Percentiles rank a stretch among this genome's conserved stretches.
Evolutionary conservation across 2,888 invertebrate species (phyloP).

Genomic region (Trissonchulus sp.): DNA sequence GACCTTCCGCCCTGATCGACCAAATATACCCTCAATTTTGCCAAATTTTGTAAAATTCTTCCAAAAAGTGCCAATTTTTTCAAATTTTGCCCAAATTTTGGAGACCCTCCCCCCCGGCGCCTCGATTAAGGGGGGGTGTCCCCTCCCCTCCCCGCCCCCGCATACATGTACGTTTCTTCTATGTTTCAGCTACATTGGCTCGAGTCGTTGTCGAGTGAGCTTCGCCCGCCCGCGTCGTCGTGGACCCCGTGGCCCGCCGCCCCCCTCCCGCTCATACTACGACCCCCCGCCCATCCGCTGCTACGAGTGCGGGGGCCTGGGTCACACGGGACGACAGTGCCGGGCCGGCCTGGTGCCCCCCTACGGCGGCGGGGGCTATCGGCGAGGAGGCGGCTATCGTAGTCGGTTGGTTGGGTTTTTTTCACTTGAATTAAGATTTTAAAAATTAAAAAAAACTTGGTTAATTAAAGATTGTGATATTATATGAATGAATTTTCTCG

Average conservation of each 20-base stretch:
- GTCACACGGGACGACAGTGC: neutral
- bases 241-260: slow-evolving; percentile 4
- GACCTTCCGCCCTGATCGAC: no score
- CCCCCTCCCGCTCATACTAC: neutral
- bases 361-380: slow-evolving; percentile 25
- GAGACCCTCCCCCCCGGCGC: no score
- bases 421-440: neutral
- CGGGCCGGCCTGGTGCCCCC: neutral
- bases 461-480: no score
- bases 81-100: no score
- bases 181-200: slow-evolving; percentile 28
- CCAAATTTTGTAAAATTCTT: no score
- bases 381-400: slow-evolving; percentile 13
- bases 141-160: neutral
- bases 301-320: slow-evolving; percentile 14
- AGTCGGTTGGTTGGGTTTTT: neutral
- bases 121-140: neutral
- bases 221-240: slow-evolving; percentile 33
- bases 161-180: no score
- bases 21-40: no score
- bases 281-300: slow-evolving; percentile 25
- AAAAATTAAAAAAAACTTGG: no score
- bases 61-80: no score
- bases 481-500: no score
- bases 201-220: slow-evolving; percentile 30